Base-by-base conservation (phyloP, 2,888 invertebrate genomes). In the Aspidiotus destructor region DNA sequence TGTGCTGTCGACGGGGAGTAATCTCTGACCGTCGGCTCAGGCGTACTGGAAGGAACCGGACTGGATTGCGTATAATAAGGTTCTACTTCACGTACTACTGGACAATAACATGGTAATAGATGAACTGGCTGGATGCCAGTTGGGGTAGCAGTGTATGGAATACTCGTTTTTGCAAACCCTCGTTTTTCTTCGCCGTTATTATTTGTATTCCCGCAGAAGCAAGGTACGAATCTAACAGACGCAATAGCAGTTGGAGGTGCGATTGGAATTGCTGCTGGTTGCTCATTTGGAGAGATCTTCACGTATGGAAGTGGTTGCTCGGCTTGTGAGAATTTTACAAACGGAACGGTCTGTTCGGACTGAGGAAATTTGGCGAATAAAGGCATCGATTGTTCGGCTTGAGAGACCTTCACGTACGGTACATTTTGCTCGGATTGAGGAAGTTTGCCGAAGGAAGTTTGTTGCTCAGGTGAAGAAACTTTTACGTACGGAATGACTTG, bases 201-300 rank as follows among this genome's bases (percentile, higher is more conserved):
- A 10, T 58, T 58, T 9, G 13, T 58, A 40, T 40, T 40, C 28
- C 58, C 28, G 58, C 58, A 58, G 13, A 58, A 58, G 40, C 58
- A 58, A 40, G 58, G 58, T 28, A 58, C 58, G 40, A 58, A 58
- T 58, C 58, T 8, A 28, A 58, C 58, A 10, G 58, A 17, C 13
- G 16, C 17, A 2, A 58, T 13, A 8, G 58, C 40, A 6, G 55
- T 17, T n/a, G 55, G 55, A 2, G 55, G 16, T 10, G 58, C 17
- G 1, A 28, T 8, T 8, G 58, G 17, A 9, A 40, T 17, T 40
- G 28, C 9, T 9, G 40, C 16, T 28, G 9, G 40, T 8, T 11
- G 40, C 58, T 10, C 16, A 11, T n/a, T 10, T 2, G 13, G 55
- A 13, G 55, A 17, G 9, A 5, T 5, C 40, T 58, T 48, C 10